These are phyloP conservation scores for Phocoena sinus DNA, from an alignment of 2,113 vertebrate genomes.

Conservation along the genomic window DNA sequence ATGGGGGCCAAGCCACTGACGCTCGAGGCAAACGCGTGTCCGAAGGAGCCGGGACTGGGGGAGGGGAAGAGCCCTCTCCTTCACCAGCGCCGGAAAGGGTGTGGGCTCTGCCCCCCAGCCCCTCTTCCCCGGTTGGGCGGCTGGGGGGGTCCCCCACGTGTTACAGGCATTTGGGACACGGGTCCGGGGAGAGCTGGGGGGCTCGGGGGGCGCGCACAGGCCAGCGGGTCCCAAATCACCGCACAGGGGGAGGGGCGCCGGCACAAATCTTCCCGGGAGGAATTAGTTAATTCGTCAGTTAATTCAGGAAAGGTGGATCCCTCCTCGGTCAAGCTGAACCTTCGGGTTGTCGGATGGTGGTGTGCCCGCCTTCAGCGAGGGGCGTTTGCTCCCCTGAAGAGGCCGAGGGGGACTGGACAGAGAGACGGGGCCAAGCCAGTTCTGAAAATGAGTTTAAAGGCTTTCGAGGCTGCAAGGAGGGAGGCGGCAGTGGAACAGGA, in stretches of 20 bases:
- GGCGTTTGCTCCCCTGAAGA: not conserved
- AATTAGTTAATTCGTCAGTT: not conserved
- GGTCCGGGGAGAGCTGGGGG: not conserved
- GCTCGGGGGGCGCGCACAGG: not conserved
- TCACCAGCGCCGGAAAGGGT: not conserved
- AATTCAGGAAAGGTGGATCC: not conserved
- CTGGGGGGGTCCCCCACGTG: accelerated
- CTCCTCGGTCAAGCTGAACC: accelerated
- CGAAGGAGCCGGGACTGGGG: not conserved
- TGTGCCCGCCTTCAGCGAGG: too few relatives aligned
- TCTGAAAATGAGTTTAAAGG: not conserved
- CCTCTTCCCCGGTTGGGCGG: not conserved
- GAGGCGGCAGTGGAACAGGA: too few relatives aligned
- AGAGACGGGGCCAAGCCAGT: not conserved
- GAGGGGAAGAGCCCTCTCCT: not conserved
- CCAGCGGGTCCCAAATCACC: not conserved
- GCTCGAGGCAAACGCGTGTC: not conserved
- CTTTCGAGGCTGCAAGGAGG: not conserved
- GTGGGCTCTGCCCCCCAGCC: not conserved
- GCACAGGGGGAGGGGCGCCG: accelerated
- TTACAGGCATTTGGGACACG: not conserved
- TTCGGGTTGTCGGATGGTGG: accelerated
- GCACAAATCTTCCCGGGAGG: not conserved
- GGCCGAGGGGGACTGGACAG: too few relatives aligned
- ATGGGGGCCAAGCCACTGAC: not conserved